A percentile compares a stretch with the other conserved stretches of the same genome.
Evolutionary conservation across 1,140 invertebrate species (phyloP).

Genomic region (Nilaparvata lugens): DNA sequence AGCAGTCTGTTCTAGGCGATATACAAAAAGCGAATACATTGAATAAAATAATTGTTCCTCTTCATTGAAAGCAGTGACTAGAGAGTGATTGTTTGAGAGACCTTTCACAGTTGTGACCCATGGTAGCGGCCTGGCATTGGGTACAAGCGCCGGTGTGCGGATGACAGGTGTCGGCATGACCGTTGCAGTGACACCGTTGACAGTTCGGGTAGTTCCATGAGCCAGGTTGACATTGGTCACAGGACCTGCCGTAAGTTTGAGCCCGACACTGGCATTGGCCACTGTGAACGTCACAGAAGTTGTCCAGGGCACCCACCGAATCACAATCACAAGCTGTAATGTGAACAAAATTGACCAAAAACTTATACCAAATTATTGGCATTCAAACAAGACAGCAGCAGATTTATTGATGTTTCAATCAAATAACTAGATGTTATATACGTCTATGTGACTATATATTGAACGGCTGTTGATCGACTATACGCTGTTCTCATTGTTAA

Average conservation of each 20-base stretch:
- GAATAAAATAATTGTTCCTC: too few species aligned
- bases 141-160: constrained; percentile 84
- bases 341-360: not conserved
- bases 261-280: constrained; percentile 91
- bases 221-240: constrained; percentile 89
- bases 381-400: too few species aligned
- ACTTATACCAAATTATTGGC: too few species aligned
- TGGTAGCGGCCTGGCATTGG: constrained; percentile 78
- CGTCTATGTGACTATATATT: too few species aligned
- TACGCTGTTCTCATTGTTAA: too few species aligned
- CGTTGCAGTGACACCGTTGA: constrained; percentile 90
- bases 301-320: constrained; percentile 85
- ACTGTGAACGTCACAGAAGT: constrained; percentile 84
- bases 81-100: constrained; percentile 26
- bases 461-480: too few species aligned
- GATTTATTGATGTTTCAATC: too few species aligned
- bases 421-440: too few species aligned
- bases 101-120: constrained; percentile 80
- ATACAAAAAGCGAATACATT: too few species aligned
- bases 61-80: too few species aligned
- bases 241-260: constrained; percentile 88
- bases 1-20: too few species aligned
- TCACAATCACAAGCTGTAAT: constrained; percentile 86
- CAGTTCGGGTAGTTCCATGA: constrained; percentile 97
- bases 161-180: constrained; percentile 91